These are phyloP conservation scores for Drosophila neocordata DNA, from an alignment of 1,140 invertebrate genomes.

Conservation along the genomic window DNA sequence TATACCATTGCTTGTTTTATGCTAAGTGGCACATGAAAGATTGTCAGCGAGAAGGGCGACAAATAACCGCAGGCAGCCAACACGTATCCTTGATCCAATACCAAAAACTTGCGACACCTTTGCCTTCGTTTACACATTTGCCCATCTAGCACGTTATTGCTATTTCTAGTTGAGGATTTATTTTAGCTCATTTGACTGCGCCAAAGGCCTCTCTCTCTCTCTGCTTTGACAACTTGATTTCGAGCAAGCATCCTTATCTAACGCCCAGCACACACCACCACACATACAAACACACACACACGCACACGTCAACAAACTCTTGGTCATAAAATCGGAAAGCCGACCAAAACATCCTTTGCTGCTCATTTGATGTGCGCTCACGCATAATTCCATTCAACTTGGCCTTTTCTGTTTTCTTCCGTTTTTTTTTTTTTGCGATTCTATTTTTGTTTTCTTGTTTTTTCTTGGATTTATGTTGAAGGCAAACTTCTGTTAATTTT, in stretches of 20 bases:
- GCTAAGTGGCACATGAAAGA: constrained; percentile 69
- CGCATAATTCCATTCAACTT: constrained; percentile 59
- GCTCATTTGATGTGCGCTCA: constrained; percentile 53
- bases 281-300: neutral
- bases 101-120: neutral
- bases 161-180: constrained; percentile 51
- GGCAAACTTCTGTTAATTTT: constrained; percentile 24
- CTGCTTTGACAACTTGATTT: constrained; percentile 67
- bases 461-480: constrained; percentile 61
- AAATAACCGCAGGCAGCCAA: constrained; percentile 50
- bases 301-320: neutral
- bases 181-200: constrained; percentile 68
- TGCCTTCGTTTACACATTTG: neutral
- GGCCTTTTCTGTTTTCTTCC: constrained; percentile 9
- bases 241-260: neutral
- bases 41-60: constrained; percentile 55
- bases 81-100: constrained; percentile 27
- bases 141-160: constrained; percentile 20
- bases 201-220: neutral
- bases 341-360: constrained; percentile 41
- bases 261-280: neutral
- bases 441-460: constrained; percentile 21
- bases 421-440: neutral
- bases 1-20: constrained; percentile 51
- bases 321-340: constrained; percentile 48